Evolutionary conservation across 2,113 vertebrate species (phyloP).

Genomic region (Ceyx margarethae): DNA sequence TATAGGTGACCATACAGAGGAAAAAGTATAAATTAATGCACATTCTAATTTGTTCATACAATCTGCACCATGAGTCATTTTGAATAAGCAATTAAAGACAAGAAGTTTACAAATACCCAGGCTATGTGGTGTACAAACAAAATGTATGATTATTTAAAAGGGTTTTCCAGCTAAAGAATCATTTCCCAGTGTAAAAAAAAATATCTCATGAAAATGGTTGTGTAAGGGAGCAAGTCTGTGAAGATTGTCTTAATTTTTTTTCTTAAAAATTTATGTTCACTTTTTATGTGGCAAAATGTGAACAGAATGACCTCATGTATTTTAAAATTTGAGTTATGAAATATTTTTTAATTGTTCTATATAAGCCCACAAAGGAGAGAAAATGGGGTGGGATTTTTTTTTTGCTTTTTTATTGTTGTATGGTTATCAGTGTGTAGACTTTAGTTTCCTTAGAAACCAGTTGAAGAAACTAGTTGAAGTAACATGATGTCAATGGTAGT

Average conservation of each 20-base stretch:
- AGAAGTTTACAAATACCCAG: constrained; percentile 28
- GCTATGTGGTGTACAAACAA: constrained; percentile 39
- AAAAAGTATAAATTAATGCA: background rate
- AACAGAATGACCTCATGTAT: constrained; percentile 23
- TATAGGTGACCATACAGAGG: background rate
- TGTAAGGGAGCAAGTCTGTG: background rate
- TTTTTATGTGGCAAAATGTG: constrained; percentile 52
- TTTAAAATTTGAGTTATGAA: constrained; percentile 60
- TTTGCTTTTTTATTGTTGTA: background rate
- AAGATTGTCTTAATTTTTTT: background rate
- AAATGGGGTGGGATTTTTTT: background rate
- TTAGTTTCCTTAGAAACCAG: constrained; percentile 25
- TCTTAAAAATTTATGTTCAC: background rate
- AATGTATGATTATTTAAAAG: constrained; percentile 35
- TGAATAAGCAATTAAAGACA: constrained; percentile 29
- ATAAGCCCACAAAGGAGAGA: background rate
- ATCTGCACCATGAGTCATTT: constrained; percentile 41
- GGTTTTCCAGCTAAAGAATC: constrained; percentile 31
- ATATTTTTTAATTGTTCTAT: constrained; percentile 41
- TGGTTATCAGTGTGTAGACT: constrained; percentile 10
- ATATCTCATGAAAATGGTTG: background rate
- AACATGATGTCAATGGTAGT: constrained; percentile 44
- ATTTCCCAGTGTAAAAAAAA: background rate
- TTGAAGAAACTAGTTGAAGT: constrained; percentile 2
- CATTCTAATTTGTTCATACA: background rate